A percentile compares a stretch with the other conserved stretches of the same genome.
These are phyloP conservation scores for Deilephila elpenor DNA, from an alignment of 2,888 invertebrate species.

Conservation along the genomic window DNA sequence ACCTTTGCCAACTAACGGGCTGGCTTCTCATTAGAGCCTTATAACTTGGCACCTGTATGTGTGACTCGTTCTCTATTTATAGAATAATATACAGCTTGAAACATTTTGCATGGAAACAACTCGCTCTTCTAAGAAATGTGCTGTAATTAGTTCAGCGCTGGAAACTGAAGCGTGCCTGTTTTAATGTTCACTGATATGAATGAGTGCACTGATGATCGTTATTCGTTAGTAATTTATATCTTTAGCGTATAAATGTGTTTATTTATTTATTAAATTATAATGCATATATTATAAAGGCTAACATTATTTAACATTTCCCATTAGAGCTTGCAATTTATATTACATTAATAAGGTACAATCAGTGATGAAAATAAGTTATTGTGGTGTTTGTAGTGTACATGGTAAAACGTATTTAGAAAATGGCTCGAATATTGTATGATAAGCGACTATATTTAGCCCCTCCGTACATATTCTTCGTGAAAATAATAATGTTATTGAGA, in stretches of 20 bases:
- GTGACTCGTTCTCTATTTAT: conserved; percentile 18
- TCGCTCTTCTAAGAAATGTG: background rate
- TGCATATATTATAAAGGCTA: too few relatives aligned
- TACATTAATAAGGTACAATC: too few relatives aligned
- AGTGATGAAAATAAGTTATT: too few relatives aligned
- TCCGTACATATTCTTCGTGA: too few relatives aligned
- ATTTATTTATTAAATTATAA: too few relatives aligned
- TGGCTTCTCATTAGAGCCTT: conserved; percentile 15
- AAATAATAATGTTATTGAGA: too few relatives aligned
- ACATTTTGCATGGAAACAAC: conserved; percentile 22
- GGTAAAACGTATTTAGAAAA: too few relatives aligned
- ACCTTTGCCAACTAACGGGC: conserved; percentile 13
- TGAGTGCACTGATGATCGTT: background rate
- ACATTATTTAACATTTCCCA: too few relatives aligned
- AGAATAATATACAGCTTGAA: conserved; percentile 26
- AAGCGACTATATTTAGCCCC: too few relatives aligned
- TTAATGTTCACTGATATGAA: background rate
- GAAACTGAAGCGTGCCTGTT: background rate
- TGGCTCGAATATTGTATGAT: too few relatives aligned
- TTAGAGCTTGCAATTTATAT: too few relatives aligned
- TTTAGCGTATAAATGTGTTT: background rate
- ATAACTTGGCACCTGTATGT: conserved; percentile 30
- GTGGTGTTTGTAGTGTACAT: too few relatives aligned
- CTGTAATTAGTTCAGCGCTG: background rate
- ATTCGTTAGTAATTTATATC: background rate